Conservation (phyloP, 2,797 vertebrate species). For the Morus bassanus region DNA sequence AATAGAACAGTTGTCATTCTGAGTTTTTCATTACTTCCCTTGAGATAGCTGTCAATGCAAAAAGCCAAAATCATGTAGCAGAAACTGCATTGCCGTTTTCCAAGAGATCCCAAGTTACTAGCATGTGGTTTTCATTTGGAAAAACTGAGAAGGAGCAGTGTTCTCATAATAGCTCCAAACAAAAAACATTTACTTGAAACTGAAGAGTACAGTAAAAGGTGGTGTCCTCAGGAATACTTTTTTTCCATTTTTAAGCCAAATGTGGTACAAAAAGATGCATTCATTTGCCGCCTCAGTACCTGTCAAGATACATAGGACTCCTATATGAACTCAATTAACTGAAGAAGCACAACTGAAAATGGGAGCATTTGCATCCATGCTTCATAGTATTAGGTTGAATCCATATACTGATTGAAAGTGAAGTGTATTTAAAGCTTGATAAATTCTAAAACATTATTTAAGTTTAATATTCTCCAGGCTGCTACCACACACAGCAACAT, state of each 20-base stretch:
- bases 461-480: neutral
- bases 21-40: conserved; percentile 4
- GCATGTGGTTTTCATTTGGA: conserved; percentile 46
- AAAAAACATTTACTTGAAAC: conserved; percentile 17
- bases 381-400: neutral
- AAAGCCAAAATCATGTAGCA: neutral
- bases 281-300: neutral
- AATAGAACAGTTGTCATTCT: neutral
- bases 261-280: conserved; percentile 3
- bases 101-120: neutral
- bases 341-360: neutral
- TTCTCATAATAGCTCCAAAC: conserved; percentile 2
- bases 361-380: neutral
- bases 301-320: neutral
- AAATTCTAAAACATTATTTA: neutral
- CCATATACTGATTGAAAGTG: neutral
- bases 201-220: neutral
- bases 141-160: conserved; percentile 30
- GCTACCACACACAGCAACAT: neutral
- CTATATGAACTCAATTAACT: neutral
- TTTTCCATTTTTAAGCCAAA: neutral
- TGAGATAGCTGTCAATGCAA: neutral
- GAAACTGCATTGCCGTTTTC: conserved; percentile 5
- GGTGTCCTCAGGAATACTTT: neutral
- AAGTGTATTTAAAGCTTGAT: neutral